These are phyloP conservation scores for Eupithecia centaureata DNA, from an alignment of 2,888 invertebrate genomes.

Conservation along the genomic window DNA sequence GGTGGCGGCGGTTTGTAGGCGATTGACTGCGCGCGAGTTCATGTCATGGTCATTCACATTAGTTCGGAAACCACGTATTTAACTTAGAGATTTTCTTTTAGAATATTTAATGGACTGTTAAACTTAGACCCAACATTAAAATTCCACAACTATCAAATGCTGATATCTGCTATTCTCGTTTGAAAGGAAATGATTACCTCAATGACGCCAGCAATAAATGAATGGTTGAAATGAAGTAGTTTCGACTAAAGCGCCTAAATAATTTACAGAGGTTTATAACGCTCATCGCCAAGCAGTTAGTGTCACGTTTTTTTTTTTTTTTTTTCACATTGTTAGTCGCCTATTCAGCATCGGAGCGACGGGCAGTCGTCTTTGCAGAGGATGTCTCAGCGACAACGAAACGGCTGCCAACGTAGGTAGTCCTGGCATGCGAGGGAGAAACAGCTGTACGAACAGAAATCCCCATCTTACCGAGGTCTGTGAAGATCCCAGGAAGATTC, in stretches of 20 bases:
- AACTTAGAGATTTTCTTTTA: conserved; percentile 37
- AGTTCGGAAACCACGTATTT: conserved; percentile 49
- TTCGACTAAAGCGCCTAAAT: conserved; percentile 30
- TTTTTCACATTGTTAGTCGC: too few species aligned
- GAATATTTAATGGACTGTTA: conserved; percentile 28
- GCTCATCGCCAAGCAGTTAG: conserved; percentile 27
- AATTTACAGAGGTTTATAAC: conserved; percentile 32
- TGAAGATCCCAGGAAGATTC: too few species aligned
- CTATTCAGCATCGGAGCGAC: too few species aligned
- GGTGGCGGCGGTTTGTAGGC: conserved; percentile 66
- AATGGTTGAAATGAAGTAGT: conserved; percentile 24
- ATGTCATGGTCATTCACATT: conserved; percentile 71
- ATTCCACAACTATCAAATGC: conserved; percentile 20
- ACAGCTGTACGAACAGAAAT: too few species aligned
- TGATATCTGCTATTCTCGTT: conserved; percentile 7
- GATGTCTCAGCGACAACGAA: too few species aligned
- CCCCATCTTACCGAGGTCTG: too few species aligned
- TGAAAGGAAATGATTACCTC: conserved; percentile 18
- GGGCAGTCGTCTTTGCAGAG: too few species aligned
- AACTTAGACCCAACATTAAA: conserved; percentile 25
- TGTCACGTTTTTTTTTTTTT: conserved; percentile 29
- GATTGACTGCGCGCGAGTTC: conserved; percentile 66
- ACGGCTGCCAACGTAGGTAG: too few species aligned
- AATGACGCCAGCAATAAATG: conserved; percentile 13
- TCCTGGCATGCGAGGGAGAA: too few species aligned